Percentiles rank a stretch among this genome's conserved stretches.
phyloP scores from a whole-genome alignment of 1,140 invertebrate species.

The Drosophila bipectinata region DNA sequence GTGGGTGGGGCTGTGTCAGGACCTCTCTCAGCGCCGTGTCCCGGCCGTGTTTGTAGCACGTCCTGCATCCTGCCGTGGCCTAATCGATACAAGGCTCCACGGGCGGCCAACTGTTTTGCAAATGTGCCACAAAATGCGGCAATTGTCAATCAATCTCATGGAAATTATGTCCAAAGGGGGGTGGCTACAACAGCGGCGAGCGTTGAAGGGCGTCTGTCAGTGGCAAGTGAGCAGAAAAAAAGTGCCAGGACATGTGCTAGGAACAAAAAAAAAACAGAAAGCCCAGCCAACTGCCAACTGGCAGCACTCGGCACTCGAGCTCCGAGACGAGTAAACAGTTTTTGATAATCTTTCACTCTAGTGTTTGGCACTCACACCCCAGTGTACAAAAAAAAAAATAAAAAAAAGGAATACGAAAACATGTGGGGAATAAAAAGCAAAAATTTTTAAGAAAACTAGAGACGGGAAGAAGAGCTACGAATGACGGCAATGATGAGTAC shows the following conservation, averaged over 20 bases:
- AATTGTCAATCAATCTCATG: conserved; percentile 81
- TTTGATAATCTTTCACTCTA: conserved; percentile 77
- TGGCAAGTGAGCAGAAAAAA: conserved; percentile 59
- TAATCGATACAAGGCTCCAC: conserved; percentile 71
- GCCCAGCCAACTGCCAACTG: conserved; percentile 29
- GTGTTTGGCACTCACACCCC: conserved; percentile 38
- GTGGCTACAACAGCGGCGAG: background rate
- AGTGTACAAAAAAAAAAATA: background rate
- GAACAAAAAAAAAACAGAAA: conserved; percentile 19
- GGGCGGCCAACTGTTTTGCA: conserved; percentile 64
- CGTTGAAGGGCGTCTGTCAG: conserved; percentile 62
- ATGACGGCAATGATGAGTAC: conserved; percentile 68
- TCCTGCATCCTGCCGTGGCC: conserved; percentile 53
- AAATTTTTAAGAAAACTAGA: conserved; percentile 20
- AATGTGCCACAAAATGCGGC: conserved; percentile 78
- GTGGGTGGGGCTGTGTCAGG: conserved; percentile 16
- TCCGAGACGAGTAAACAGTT: conserved; percentile 69
- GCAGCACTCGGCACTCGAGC: conserved; percentile 16
- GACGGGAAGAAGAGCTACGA: conserved; percentile 30
- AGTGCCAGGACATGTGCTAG: conserved; percentile 51
- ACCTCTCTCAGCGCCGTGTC: conserved; percentile 47
- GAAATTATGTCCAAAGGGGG: conserved; percentile 69
- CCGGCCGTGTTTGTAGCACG: conserved; percentile 10
- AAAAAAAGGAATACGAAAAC: conserved; percentile 14
- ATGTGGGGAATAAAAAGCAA: conserved; percentile 7